Evolutionary conservation across 2,113 vertebrate species (phyloP).

Genomic region (Sapayoa aenigma): DNA sequence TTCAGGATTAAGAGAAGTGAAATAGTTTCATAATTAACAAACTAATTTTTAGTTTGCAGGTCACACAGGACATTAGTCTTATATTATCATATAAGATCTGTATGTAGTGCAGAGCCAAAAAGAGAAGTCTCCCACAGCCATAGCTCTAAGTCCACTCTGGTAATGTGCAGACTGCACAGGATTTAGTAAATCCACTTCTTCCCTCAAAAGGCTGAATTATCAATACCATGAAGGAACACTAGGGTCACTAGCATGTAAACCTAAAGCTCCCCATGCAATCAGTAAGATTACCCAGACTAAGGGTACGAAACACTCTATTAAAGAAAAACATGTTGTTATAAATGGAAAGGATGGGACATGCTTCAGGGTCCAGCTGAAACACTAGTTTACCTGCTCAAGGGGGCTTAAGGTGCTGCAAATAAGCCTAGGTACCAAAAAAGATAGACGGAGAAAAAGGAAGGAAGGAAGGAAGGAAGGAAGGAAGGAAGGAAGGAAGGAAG

Average conservation of each 20-base stretch:
- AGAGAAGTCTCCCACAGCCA: neutral
- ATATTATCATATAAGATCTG: neutral
- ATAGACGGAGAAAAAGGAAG: too few relatives aligned
- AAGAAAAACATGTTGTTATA: neutral
- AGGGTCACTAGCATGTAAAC: neutral
- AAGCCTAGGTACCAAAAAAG: too few relatives aligned
- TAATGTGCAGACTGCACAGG: neutral
- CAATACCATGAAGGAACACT: neutral
- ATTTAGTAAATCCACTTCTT: neutral
- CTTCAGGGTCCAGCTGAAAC: neutral
- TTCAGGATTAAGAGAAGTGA: neutral
- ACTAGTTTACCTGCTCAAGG: neutral
- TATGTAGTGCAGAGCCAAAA: neutral
- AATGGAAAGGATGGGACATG: neutral
- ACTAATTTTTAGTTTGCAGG: neutral
- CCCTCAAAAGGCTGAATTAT: neutral
- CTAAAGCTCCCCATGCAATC: neutral
- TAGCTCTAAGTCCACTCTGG: neutral
- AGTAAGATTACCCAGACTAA: neutral
- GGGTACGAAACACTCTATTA: neutral
- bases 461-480: accelerated
- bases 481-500: accelerated
- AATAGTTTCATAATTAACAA: neutral
- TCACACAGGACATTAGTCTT: neutral
- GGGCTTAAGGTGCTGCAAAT: neutral